phyloP scores from a whole-genome alignment of 2,797 vertebrate species.

The Lerista edwardsae region DNA sequence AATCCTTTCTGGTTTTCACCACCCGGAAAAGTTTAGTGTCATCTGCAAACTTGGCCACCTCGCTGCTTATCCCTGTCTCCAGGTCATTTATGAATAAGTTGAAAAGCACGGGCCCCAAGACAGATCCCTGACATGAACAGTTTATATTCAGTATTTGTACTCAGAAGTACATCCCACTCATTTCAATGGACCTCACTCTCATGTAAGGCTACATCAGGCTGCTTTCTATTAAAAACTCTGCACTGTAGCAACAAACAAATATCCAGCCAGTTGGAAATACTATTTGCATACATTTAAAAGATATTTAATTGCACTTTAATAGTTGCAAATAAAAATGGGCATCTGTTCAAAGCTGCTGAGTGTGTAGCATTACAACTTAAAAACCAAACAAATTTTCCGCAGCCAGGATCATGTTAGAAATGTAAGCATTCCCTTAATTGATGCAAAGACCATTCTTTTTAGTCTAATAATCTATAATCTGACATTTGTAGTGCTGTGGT shows the following conservation, averaged over 20 bases:
- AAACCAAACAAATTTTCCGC: background rate
- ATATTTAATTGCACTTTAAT: background rate
- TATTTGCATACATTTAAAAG: background rate
- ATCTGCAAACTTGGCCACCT: too few species aligned
- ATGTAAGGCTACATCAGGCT: background rate
- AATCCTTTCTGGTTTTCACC: too few species aligned
- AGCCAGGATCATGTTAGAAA: background rate
- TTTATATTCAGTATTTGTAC: too few species aligned
- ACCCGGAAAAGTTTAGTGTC: too few species aligned
- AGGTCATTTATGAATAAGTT: too few species aligned
- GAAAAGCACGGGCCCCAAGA: too few species aligned
- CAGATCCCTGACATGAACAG: too few species aligned
- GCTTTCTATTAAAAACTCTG: background rate
- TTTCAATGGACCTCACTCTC: background rate
- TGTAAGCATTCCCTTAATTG: background rate
- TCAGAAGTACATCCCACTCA: background rate
- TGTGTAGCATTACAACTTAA: background rate
- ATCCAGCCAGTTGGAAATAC: background rate
- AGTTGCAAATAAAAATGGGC: background rate
- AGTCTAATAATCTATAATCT: accelerated
- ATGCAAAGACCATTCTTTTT: accelerated
- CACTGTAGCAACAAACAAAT: background rate
- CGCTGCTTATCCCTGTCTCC: too few species aligned
- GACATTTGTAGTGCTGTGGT: accelerated
- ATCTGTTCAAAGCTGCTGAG: background rate